Percentiles rank a stretch among this genome's conserved stretches.
These are phyloP conservation scores for Hucho hucho DNA, from an alignment of 2,113 vertebrate genomes.

Conservation along the genomic window DNA sequence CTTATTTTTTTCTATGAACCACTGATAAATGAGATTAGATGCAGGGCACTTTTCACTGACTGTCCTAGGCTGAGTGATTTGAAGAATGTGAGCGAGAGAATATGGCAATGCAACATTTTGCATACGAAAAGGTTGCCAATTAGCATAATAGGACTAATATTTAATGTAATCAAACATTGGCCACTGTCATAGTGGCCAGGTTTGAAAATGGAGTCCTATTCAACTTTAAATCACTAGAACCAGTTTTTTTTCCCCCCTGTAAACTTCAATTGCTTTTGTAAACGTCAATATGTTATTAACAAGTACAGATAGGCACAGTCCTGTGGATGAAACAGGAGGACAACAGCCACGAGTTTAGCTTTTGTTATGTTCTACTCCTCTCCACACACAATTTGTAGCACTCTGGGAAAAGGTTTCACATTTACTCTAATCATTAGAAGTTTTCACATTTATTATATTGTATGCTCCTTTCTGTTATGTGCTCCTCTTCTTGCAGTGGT, in stretches of 20 bases:
- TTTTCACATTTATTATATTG: constrained; percentile 35
- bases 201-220: background rate
- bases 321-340: constrained; percentile 16
- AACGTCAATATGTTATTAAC: constrained; percentile 43
- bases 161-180: background rate
- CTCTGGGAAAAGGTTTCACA: background rate
- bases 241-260: constrained; percentile 44
- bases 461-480: constrained; percentile 29
- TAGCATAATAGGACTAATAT: background rate
- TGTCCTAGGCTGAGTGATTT: constrained; percentile 10
- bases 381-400: constrained; percentile 1
- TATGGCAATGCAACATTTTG: background rate
- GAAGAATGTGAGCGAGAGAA: background rate
- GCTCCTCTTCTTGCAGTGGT: constrained; percentile 39
- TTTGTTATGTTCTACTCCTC: background rate
- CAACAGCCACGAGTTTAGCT: background rate
- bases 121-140: background rate
- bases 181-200: background rate
- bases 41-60: constrained; percentile 12
- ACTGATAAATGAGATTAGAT: background rate
- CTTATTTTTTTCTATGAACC: background rate
- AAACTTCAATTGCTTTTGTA: constrained; percentile 49
- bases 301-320: constrained; percentile 18
- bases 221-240: constrained; percentile 61
- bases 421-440: constrained; percentile 13